Base-by-base conservation (phyloP, 2,797 vertebrate genomes). In the Miopithecus talapoin region DNA sequence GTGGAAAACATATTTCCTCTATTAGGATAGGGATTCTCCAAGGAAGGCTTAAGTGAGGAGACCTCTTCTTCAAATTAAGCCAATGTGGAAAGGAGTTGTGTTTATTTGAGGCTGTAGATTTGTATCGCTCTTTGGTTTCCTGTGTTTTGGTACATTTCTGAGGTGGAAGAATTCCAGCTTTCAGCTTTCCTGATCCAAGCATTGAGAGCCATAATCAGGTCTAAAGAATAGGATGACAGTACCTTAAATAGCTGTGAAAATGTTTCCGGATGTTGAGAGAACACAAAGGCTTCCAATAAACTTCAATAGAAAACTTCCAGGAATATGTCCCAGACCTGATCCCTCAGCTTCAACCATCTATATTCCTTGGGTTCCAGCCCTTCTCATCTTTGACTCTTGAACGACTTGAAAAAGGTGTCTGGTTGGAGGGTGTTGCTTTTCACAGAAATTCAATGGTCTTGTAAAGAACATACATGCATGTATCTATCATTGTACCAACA, bases 351-450 rank as follows among this genome's bases (percentile, higher is more conserved):
- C 39, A 80, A 28, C 43, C 70, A 22, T 74, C 12, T 33, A 11
- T n/a, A 57, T 90, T 78, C 92, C 41, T 36, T 43, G 53, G 59
- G 30, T 91, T 96, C 41, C 2, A 12, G 3, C 21, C 57, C n/a
- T 95, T 94, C 76, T 86, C 91, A 10, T 4, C 89, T 95, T 97
- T 95, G 95, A 57, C 87, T 96, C 78, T 85, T 96, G 41, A 64
- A 96, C 75, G 85, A 89, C 93, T 96, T 87, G 81, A 21, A 48
- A 39, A 96, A 96, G 89, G 59, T 94, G 85, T 95, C 98, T 97
- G 94, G 75, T 87, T 89, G 75, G 33, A 97, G 89, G 80, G 24
- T 36, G 26, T 96, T 76, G n/a, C 13, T 91, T 84, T 48, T 30
- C 33, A 78, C 59, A 95, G 94, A 93, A 89, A n/a, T 22, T 46